phyloP scores from a whole-genome alignment of 2,797 vertebrate species.

The Erethizon dorsatum region DNA sequence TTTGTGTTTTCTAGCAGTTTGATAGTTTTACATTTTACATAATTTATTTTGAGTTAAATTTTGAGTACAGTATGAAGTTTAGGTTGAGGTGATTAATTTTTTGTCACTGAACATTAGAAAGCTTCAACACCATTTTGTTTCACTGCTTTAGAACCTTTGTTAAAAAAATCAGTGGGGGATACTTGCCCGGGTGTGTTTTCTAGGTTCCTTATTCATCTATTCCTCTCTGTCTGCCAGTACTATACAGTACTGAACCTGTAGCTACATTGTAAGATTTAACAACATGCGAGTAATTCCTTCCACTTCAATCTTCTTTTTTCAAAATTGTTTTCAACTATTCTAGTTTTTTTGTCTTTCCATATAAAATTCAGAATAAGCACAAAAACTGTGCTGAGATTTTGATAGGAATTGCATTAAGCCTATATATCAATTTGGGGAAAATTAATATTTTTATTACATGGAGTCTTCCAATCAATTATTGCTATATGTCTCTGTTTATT shows the following conservation, averaged over 20 bases:
- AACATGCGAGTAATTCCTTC: background rate
- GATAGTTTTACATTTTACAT: background rate
- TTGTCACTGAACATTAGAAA: background rate
- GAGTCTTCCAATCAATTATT: background rate
- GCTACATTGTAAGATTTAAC: background rate
- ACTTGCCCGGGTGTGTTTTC: background rate
- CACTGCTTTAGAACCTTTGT: background rate
- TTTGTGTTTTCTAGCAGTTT: background rate
- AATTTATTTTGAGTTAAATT: background rate
- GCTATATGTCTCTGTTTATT: background rate
- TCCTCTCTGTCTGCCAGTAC: background rate
- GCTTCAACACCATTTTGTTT: background rate
- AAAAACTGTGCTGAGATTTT: background rate
- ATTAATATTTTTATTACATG: background rate
- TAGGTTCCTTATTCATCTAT: background rate
- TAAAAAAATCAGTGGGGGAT: background rate
- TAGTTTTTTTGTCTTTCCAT: background rate
- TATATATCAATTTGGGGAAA: background rate
- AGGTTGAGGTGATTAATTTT: background rate
- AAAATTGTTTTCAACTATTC: background rate
- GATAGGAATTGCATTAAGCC: background rate
- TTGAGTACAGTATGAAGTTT: background rate
- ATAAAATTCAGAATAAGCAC: background rate
- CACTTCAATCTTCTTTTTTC: background rate
- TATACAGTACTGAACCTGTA: background rate